Evolutionary conservation across 2,113 vertebrate genomes (phyloP).

Genomic region (Numenius arquata): DNA sequence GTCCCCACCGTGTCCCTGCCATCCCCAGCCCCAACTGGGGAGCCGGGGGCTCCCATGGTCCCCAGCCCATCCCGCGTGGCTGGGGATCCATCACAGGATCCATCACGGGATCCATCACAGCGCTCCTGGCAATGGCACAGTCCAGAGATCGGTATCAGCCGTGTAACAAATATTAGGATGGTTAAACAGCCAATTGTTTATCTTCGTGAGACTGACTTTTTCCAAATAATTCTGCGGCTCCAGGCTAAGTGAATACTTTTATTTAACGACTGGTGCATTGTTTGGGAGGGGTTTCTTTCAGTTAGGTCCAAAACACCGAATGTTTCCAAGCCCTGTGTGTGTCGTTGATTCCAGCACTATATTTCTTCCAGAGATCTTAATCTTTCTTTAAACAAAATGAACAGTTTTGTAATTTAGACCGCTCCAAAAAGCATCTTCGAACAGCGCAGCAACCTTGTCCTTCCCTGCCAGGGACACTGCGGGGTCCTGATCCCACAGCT

Average conservation of each 20-base stretch:
- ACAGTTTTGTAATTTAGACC: not conserved
- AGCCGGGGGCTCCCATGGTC: fast-evolving
- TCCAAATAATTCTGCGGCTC: conserved; percentile 49
- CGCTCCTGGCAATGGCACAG: conserved; percentile 31
- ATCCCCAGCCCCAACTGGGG: not conserved
- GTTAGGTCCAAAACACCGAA: not conserved
- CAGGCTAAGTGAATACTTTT: not conserved
- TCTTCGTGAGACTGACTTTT: conserved; percentile 19
- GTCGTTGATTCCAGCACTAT: not conserved
- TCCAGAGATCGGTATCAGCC: not conserved
- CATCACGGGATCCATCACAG: not conserved
- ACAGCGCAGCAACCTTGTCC: not conserved
- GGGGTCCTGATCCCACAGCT: not conserved
- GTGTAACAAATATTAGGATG: not conserved
- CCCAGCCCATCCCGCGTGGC: not conserved
- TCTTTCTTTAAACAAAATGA: conserved; percentile 35
- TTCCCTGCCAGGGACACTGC: not conserved
- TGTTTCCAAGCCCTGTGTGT: not conserved
- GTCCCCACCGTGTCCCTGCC: not conserved
- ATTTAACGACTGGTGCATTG: not conserved
- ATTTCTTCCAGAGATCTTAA: conserved; percentile 33
- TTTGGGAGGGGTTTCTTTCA: not conserved
- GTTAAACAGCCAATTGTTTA: conserved; percentile 23
- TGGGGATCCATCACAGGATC: not conserved
- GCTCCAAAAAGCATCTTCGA: not conserved